Conservation (phyloP, 2,113 vertebrate genomes). For the Crypturellus undulatus region DNA sequence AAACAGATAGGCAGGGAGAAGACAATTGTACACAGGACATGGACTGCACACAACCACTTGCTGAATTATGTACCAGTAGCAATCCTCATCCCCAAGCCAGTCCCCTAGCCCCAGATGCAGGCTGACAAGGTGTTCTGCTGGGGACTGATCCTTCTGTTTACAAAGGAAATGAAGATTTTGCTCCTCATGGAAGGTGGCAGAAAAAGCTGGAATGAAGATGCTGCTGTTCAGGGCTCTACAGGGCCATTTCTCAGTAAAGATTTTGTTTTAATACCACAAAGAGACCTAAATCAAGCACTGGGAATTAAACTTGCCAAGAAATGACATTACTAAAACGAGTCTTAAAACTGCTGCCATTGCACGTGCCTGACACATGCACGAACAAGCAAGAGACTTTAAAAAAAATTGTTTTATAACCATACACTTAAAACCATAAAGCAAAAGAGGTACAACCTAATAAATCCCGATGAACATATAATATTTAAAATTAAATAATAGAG, state of each 20-base stretch:
- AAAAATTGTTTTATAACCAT: background rate
- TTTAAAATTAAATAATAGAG: background rate
- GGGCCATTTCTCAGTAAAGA: background rate
- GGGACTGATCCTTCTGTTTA: background rate
- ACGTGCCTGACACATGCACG: background rate
- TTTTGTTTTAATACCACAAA: background rate
- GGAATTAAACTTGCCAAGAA: background rate
- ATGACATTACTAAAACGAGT: background rate
- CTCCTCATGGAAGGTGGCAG: background rate
- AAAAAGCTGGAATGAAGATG: background rate
- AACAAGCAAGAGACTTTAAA: background rate
- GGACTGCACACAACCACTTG: no score
- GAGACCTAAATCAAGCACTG: background rate
- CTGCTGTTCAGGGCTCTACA: background rate
- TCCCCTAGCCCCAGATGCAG: background rate
- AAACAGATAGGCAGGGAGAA: background rate
- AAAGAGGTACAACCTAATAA: background rate
- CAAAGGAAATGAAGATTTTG: background rate
- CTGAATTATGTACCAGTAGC: rapidly evolving
- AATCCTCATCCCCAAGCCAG: background rate
- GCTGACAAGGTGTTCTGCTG: background rate
- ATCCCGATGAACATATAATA: background rate
- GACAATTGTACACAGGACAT: background rate
- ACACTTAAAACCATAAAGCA: background rate
- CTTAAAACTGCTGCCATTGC: background rate